Evolutionary conservation across 2,797 vertebrate genomes (phyloP), one percentile per base, ranked within the genome.

Genomic region (Epinephelus coioides): DNA sequence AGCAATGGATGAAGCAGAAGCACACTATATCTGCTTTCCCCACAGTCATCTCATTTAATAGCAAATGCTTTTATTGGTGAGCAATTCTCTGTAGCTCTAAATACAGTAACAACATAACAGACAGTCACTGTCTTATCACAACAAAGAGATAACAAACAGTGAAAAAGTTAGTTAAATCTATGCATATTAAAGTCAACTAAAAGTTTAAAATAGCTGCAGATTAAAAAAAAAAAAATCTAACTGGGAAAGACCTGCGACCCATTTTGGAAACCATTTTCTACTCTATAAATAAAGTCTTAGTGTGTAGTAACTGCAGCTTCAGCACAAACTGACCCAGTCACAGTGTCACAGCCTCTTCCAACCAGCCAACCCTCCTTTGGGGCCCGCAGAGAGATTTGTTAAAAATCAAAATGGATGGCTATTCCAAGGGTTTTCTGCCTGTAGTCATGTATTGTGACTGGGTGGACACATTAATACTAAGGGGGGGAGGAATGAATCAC

Each of bases 401-500:
- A 51, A 77, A 81, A 87, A 89, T 87, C 68, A n/a, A 59, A 92
- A 84, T 69, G 68, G 73, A 82, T 61, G 83, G 49, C 34, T 54
- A 38, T 73, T 87, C 66, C 7, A 6, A 21, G n/a, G 69, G 47
- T 73, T 85, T 86, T 90, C 74, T 85, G 72, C 81, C 86, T 82
- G 90, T 49, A 43, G 66, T 81, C 81, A 88, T 85, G 51, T 71
- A 69, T 74, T 91, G 69, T 84, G 82, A 91, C 84, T 78, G 55
- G 25, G 23, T 81, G 82, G 63, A 79, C 19, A 38, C 27, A 69
- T 78, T 82, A 74, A 57, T 18, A 63, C 80, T 46, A 34, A 81
- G 5, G 44, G 55, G 69, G 44, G 69, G 59, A 67, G 25, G 64
- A 30, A 83, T 90, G 88, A 91, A 85, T 89, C 57, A 77, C 60